These are phyloP conservation scores for Plebejus anna DNA, from an alignment of 2,888 invertebrate species.

Conservation along the genomic window DNA sequence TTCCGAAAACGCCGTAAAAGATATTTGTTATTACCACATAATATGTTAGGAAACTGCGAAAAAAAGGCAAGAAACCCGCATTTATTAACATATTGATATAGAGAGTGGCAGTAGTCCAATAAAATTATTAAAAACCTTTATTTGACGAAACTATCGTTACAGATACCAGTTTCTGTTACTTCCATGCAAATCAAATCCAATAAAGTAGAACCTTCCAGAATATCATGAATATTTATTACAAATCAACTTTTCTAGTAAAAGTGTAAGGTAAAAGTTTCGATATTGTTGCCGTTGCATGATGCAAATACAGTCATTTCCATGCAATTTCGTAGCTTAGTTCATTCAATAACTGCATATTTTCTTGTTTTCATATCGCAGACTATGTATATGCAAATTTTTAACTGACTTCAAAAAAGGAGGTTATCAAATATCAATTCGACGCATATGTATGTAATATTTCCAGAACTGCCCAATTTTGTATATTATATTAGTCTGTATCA, in stretches of 20 bases:
- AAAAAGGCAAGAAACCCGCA: no score
- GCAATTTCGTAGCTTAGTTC: constrained; percentile 44
- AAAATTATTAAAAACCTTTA: background rate
- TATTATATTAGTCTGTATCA: no score
- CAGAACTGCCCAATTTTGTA: no score
- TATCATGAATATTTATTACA: background rate
- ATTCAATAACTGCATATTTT: constrained; percentile 34
- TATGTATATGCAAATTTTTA: constrained; percentile 4
- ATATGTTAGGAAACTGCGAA: no score
- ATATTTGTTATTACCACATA: no score
- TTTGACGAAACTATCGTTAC: background rate
- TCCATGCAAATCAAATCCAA: background rate
- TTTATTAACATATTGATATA: background rate
- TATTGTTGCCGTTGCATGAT: constrained; percentile 49
- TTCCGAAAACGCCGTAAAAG: no score
- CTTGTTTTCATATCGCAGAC: background rate
- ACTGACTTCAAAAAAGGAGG: no score
- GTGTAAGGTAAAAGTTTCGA: constrained; percentile 22
- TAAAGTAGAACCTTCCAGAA: background rate
- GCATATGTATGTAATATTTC: no score
- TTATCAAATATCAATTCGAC: no score
- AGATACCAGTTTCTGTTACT: background rate
- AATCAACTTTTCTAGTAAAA: background rate
- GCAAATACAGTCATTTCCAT: constrained; percentile 66
- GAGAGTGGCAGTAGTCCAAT: background rate